These are phyloP conservation scores for Pseudonaja textilis DNA, from an alignment of 2,113 vertebrate genomes.

Conservation along the genomic window DNA sequence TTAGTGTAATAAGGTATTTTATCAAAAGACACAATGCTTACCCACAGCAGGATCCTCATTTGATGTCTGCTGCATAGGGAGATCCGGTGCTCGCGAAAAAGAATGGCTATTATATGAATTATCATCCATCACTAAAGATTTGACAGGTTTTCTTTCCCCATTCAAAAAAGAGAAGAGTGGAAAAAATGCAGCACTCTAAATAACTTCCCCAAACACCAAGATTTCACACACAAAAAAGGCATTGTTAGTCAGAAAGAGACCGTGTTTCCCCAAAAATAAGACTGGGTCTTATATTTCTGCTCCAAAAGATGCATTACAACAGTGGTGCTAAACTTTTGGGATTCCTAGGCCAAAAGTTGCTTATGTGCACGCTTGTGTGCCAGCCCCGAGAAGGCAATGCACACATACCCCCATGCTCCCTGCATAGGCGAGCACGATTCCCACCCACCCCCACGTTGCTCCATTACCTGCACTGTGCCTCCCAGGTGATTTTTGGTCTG, in stretches of 20 bases:
- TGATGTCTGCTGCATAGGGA: neutral
- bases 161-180: slow-evolving; percentile 28
- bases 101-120: slow-evolving; percentile 33
- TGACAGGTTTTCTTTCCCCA: slow-evolving; percentile 42
- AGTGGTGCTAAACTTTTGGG: too few species aligned
- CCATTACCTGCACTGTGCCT: too few species aligned
- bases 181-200: neutral
- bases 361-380: too few species aligned
- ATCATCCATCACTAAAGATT: slow-evolving; percentile 30
- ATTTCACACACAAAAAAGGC: slow-evolving; percentile 49
- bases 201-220: slow-evolving; percentile 51
- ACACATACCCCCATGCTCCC: too few species aligned
- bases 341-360: too few species aligned
- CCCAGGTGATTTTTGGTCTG: too few species aligned
- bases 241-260: slow-evolving; percentile 50
- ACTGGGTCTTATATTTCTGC: too few species aligned
- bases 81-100: neutral
- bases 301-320: too few species aligned
- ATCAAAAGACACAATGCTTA: neutral
- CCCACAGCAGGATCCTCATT: neutral
- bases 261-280: too few species aligned
- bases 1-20: neutral
- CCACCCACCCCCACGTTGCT: accelerated
- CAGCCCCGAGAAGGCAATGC: too few species aligned
- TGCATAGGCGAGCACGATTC: too few species aligned